phyloP scores from a whole-genome alignment of 2,797 vertebrate species.

The Myotis planiceps region DNA sequence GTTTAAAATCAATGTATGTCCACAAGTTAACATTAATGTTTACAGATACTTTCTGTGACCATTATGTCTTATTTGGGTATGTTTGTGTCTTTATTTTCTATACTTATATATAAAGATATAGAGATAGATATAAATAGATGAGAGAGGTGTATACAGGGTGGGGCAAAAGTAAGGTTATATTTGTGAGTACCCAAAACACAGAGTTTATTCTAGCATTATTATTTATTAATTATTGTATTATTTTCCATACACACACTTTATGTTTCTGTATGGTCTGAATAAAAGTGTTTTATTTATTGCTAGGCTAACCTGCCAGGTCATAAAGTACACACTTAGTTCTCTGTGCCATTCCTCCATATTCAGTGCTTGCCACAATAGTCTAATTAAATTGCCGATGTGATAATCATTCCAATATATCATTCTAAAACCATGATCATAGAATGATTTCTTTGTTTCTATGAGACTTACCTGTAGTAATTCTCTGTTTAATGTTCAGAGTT shows the following conservation, averaged over 20 bases:
- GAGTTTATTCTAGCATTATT: neutral
- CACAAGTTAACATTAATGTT: constrained; percentile 83
- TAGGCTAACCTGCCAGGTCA: neutral
- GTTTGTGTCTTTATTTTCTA: neutral
- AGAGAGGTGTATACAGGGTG: neutral
- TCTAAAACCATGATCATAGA: constrained; percentile 4
- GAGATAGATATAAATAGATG: neutral
- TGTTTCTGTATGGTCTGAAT: neutral
- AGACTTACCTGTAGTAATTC: constrained; percentile 42
- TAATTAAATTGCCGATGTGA: constrained; percentile 40
- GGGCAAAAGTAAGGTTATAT: neutral
- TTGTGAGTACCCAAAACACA: neutral
- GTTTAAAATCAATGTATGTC: constrained; percentile 85
- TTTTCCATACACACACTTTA: neutral
- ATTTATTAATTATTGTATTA: neutral
- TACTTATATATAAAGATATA: neutral
- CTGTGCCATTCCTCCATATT: neutral
- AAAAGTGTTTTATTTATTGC: neutral
- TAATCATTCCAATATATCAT: constrained; percentile 50
- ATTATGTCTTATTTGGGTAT: constrained; percentile 62
- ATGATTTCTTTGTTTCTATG: constrained; percentile 61
- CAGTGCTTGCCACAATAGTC: neutral
- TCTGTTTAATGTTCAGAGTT: constrained; percentile 47
- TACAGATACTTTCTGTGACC: constrained; percentile 76
- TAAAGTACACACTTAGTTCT: neutral